Conservation (phyloP, 1,140 invertebrate species). For the Pseudomyrmex dendroicus region DNA sequence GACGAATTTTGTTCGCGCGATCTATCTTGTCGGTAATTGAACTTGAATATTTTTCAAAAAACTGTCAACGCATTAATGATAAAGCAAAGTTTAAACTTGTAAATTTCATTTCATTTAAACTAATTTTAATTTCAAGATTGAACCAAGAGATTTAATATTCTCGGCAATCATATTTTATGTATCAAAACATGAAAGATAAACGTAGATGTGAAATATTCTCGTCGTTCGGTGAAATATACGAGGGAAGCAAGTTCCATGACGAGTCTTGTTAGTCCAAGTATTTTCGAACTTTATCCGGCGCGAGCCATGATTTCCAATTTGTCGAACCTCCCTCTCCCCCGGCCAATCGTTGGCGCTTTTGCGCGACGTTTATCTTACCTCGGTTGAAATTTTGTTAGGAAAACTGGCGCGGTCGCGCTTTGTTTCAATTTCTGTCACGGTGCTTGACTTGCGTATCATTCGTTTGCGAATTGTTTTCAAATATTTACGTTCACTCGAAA, state of each 20-base stretch:
- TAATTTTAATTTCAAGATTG: too few relatives aligned
- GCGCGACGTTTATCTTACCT: slow-evolving; percentile 33
- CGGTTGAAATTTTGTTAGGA: slow-evolving; percentile 42
- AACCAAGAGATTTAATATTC: not conserved
- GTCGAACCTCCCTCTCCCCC: not conserved
- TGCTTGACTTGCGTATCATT: not conserved
- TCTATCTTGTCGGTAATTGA: not conserved
- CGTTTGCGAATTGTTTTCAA: not conserved
- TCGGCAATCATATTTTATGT: not conserved
- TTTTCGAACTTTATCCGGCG: slow-evolving; percentile 4
- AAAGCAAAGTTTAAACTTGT: not conserved
- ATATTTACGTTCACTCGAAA: not conserved
- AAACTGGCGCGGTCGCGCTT: slow-evolving; percentile 43
- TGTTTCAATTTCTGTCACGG: slow-evolving; percentile 40
- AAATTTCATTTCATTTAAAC: not conserved
- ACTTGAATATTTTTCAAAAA: not conserved
- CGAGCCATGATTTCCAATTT: slow-evolving; percentile 51
- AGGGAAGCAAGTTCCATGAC: not conserved
- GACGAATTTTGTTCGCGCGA: too few relatives aligned
- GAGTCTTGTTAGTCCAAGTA: slow-evolving; percentile 24
- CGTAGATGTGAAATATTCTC: not conserved
- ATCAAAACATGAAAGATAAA: slow-evolving; percentile 8
- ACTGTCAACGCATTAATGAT: not conserved
- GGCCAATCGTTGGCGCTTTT: not conserved
- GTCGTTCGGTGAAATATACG: not conserved